Conservation (phyloP, 2,113 vertebrate genomes). For the Cheilinus undulatus region DNA sequence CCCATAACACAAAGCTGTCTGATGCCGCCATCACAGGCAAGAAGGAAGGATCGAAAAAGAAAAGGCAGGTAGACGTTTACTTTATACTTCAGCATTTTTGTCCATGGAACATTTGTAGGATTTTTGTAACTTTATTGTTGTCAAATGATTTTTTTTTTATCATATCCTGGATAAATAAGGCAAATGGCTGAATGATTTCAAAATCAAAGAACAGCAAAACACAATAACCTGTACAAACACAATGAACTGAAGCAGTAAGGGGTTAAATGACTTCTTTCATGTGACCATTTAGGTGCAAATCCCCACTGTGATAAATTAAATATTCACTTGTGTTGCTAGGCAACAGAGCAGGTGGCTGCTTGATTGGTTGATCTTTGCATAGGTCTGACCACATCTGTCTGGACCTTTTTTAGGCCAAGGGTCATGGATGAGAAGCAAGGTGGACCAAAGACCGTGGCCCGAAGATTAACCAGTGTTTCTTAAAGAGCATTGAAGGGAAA, state of each 20-base stretch:
- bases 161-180: not conserved
- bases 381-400: conserved; percentile 30
- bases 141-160: not conserved
- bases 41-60: not conserved
- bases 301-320: conserved; percentile 54
- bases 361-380: conserved; percentile 15
- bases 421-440: conserved; percentile 11
- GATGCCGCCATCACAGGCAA: conserved; percentile 4
- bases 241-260: not conserved
- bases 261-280: conserved; percentile 27
- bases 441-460: not conserved
- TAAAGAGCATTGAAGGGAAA: not conserved
- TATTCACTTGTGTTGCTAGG: conserved; percentile 67
- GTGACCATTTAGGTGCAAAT: conserved; percentile 55
- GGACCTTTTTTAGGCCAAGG: conserved; percentile 1
- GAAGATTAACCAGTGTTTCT: not conserved
- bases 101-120: not conserved
- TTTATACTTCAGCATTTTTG: not conserved
- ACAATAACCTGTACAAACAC: not conserved
- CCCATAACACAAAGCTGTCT: conserved; percentile 38
- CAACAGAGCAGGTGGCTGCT: conserved; percentile 51
- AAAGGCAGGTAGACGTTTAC: not conserved
- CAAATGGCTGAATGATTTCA: not conserved
- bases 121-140: not conserved
- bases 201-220: not conserved